Percentiles rank a stretch among this genome's conserved stretches.
phyloP scores from a whole-genome alignment of 2,113 vertebrate genomes.

The Daphoenositta chrysoptera region DNA sequence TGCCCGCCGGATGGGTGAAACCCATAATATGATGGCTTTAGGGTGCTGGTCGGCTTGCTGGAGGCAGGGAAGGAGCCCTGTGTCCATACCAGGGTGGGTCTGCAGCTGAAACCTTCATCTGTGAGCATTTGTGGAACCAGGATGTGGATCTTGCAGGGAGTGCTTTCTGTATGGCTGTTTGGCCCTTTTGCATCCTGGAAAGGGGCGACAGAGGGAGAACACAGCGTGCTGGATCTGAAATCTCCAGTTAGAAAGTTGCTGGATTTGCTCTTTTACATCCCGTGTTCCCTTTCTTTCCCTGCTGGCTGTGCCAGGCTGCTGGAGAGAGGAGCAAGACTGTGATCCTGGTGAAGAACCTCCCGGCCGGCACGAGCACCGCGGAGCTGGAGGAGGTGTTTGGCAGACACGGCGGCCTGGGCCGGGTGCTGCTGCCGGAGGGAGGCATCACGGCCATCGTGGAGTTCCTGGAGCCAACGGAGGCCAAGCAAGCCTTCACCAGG shows the following conservation, averaged over 20 bases:
- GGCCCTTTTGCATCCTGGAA: background rate
- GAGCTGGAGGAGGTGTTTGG: constrained; percentile 85
- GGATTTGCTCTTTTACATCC: background rate
- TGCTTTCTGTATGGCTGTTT: background rate
- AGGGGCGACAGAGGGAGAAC: background rate
- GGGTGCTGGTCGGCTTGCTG: background rate
- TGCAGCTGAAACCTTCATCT: background rate
- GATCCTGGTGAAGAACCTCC: constrained; percentile 94
- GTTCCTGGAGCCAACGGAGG: constrained; percentile 89
- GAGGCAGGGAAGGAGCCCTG: background rate
- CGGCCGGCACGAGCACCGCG: constrained; percentile 58
- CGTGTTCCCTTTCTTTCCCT: background rate
- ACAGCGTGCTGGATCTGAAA: accelerated
- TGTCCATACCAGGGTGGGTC: background rate
- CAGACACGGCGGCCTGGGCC: constrained; percentile 81
- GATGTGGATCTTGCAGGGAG: background rate
- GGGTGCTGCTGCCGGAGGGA: constrained; percentile 87
- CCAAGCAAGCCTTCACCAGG: constrained; percentile 86
- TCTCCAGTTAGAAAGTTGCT: background rate
- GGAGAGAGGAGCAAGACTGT: constrained; percentile 84
- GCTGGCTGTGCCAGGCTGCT: constrained; percentile 67
- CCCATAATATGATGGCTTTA: accelerated
- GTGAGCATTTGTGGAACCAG: background rate
- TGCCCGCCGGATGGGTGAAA: accelerated
- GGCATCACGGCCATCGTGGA: constrained; percentile 90